These are phyloP conservation scores for Nothocercus nigrocapillus DNA, from an alignment of 2,113 vertebrate species.

Conservation along the genomic window DNA sequence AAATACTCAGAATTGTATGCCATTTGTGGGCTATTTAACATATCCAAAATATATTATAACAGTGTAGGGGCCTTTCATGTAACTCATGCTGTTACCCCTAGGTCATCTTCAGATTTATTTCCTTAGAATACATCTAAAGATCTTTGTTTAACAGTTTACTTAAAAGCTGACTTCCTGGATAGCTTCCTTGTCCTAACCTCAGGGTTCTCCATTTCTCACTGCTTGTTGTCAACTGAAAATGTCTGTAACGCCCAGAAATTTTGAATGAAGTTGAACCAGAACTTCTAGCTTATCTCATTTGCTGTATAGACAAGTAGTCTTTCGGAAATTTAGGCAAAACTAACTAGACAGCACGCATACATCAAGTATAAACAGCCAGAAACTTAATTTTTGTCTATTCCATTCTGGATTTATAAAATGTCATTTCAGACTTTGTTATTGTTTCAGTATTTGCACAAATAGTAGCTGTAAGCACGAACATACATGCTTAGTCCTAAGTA, in stretches of 20 bases:
- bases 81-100: neutral
- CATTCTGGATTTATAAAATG: neutral
- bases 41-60: neutral
- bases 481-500: neutral
- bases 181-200: neutral
- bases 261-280: neutral
- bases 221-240: neutral
- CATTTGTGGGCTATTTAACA: neutral
- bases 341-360: neutral
- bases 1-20: neutral
- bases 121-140: neutral
- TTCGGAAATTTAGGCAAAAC: neutral
- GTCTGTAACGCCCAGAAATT: neutral
- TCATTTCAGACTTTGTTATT: neutral
- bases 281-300: neutral
- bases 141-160: neutral
- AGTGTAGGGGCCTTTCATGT: neutral
- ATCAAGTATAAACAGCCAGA: neutral
- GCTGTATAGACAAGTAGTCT: neutral
- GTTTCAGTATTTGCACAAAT: neutral
- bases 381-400: neutral
- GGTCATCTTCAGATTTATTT: neutral
- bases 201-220: neutral
- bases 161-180: neutral
- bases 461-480: neutral